These are phyloP conservation scores for Prinia subflava DNA, from an alignment of 2,113 vertebrate species.

Conservation along the genomic window DNA sequence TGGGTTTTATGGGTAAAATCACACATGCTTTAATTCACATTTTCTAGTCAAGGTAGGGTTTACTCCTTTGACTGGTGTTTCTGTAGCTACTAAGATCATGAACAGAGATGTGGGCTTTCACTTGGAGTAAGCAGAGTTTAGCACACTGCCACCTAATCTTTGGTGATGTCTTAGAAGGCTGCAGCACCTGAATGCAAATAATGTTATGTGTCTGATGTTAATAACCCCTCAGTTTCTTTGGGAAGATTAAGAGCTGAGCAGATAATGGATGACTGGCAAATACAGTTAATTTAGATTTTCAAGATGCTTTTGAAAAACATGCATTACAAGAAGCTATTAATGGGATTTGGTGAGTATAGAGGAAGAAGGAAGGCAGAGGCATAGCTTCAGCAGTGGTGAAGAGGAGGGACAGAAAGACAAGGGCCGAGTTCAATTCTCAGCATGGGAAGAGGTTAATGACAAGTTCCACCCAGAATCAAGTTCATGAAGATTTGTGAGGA, in stretches of 20 bases:
- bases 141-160: not conserved
- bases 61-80: not conserved
- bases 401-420: not conserved
- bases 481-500: not conserved
- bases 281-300: conserved; percentile 8
- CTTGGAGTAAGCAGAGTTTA: not conserved
- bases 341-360: not conserved
- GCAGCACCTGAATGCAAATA: not conserved
- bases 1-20: not conserved
- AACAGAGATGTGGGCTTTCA: not conserved
- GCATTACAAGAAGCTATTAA: not conserved
- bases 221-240: not conserved
- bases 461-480: not conserved
- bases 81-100: not conserved
- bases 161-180: not conserved
- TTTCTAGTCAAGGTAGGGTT: not conserved
- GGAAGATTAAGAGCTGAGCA: not conserved
- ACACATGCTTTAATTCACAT: not conserved
- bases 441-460: conserved; percentile 26
- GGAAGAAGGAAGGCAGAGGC: not conserved
- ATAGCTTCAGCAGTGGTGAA: not conserved
- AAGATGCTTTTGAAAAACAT: not conserved
- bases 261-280: not conserved
- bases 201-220: not conserved
- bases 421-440: not conserved